Base-by-base conservation (phyloP, 2,888 invertebrate genomes). In the Synanthedon formicaeformis region DNA sequence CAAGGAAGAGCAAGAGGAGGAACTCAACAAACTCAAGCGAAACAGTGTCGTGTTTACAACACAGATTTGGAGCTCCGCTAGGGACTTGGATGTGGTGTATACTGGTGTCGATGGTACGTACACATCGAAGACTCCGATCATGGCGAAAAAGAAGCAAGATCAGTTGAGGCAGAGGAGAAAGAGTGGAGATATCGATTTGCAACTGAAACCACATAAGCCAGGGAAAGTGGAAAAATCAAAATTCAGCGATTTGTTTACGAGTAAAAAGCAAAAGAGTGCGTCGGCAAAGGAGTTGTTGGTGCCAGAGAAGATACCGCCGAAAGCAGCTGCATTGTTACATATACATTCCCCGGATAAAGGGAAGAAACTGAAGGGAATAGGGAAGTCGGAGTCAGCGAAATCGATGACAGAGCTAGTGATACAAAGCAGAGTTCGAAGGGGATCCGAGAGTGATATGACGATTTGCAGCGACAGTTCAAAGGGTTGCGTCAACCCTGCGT, bases 251-350 rank as follows among this genome's bases (percentile, higher is more conserved):
- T 71, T 88, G 57, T 88, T 88, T 66, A 66, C 70, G n/a, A 83
- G 83, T 60, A 87, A 86, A 57, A 87, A 85, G 57, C 78, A 80
- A 52, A 87, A 87, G 56, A 83, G 82, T 67, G 71, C 69, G 23
- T 81, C 81, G 2, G 78, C 83, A n/a, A 87, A 86, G 54, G 83
- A 84, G 56, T 57, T 87, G 16, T 55, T 81, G 45, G 69, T 84
- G 50, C 90, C 90, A 1, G 79, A 87, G 41, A 79, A 80, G 57
- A 88, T 91, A 56, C 90, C 91, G 6, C 90, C 90, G 0, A 91
- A 91, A 71, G 91, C 91, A 1, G 91, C 91, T 1, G 90, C 90
- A 3, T 67, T 91, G 40, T 65, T 91, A 50, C 90, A 91, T 57
- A 90, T 91, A 56, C 89, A 90, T 55, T 81, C 85, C 18, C 83